phyloP scores from a whole-genome alignment of 2,797 vertebrate species.

The Loriculus beryllinus region DNA sequence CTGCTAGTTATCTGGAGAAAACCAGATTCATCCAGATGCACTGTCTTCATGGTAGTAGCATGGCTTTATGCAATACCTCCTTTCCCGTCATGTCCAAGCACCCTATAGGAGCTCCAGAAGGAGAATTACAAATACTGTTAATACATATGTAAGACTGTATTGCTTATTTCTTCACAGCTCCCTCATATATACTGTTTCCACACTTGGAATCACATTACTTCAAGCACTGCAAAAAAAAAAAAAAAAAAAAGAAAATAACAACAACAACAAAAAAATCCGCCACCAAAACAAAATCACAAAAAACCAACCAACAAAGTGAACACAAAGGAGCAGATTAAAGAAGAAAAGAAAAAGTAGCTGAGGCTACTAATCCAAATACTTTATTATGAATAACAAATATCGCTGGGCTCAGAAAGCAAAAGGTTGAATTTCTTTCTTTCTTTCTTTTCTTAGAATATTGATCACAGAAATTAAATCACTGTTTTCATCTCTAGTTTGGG shows the following conservation, averaged over 20 bases:
- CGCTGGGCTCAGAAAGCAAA: constrained; percentile 22
- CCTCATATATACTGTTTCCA: neutral
- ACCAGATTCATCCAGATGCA: neutral
- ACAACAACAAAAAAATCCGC: no score
- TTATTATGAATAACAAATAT: constrained; percentile 17
- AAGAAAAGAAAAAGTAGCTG: neutral
- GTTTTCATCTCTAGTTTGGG: constrained; percentile 13
- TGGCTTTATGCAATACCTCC: neutral
- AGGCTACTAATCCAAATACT: neutral
- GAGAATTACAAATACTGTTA: neutral
- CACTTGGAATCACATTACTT: neutral
- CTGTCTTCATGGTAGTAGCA: neutral
- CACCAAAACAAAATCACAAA: neutral
- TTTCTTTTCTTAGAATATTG: constrained; percentile 16
- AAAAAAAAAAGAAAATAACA: no score
- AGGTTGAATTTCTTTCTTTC: constrained; percentile 31
- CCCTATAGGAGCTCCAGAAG: neutral
- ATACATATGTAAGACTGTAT: neutral
- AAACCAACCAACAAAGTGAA: neutral
- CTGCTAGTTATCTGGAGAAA: neutral
- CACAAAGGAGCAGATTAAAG: neutral
- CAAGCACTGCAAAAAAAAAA: neutral
- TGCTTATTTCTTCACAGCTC: neutral
- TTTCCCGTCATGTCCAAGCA: fast-evolving
- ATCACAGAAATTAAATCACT: constrained; percentile 24